Evolutionary conservation across 1,140 invertebrate species (phyloP).

Genomic region (Caenorhabditis latens): DNA sequence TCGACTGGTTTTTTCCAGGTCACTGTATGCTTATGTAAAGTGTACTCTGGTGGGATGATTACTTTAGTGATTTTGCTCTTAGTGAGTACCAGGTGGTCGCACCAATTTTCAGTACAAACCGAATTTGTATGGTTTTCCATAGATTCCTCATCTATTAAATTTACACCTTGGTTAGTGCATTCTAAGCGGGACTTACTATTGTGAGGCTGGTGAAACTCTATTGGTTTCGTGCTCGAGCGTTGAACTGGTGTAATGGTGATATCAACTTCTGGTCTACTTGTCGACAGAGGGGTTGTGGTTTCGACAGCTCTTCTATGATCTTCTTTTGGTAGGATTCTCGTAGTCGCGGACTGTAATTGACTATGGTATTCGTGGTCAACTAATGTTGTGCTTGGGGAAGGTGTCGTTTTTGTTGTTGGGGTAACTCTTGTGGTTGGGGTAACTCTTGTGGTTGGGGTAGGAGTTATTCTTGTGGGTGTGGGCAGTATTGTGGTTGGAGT

Average conservation of each 20-base stretch:
- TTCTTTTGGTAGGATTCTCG: no score
- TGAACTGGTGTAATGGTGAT: no score
- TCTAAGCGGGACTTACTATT: not conserved
- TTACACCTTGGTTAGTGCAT: not conserved
- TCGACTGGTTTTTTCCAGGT: not conserved
- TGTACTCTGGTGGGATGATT: not conserved
- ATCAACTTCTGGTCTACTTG: no score
- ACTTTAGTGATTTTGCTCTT: not conserved
- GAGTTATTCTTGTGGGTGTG: not conserved
- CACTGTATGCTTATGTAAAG: not conserved
- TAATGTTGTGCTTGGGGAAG: not conserved
- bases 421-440: not conserved
- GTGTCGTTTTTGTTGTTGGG: not conserved
- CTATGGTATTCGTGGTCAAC: no score
- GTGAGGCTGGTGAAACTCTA: not conserved
- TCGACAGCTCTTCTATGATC: no score
- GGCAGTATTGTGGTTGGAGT: not conserved
- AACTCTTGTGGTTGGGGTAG: no score
- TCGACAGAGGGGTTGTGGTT: no score
- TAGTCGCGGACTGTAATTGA: no score
- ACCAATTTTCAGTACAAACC: slow-evolving; percentile 2
- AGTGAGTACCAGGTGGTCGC: not conserved
- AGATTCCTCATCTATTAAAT: not conserved
- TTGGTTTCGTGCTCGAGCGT: no score
- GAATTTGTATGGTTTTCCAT: not conserved